Base-by-base conservation (phyloP, 2,797 vertebrate genomes). In the Myoxocephalus aenaeus region DNA sequence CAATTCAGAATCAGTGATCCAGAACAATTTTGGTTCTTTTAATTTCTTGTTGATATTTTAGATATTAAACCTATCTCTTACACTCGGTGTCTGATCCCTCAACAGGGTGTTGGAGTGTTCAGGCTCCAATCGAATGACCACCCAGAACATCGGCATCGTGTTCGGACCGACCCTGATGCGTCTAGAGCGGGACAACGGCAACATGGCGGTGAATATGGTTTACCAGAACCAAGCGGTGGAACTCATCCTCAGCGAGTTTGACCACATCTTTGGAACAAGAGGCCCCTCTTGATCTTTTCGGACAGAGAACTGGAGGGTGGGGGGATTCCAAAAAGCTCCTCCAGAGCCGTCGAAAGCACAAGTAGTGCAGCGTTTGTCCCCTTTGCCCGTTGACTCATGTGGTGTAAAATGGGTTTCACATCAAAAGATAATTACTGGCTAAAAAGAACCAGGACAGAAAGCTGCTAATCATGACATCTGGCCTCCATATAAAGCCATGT, bases 61-160 rank as follows among this genome's bases (percentile, higher is more conserved):
- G 6, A 22, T 22, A 0, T 51, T 38, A 36, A 80, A 56, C 18
- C 15, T 54, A 8, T 20, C 8, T 65, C 20, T 38, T 50, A 13
- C 27, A 2, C 29, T 25, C 32, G 63, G 18, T 22, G 25, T 79
- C 50, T 58, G 7, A 3, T 83, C 68, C 53, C 22, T 57, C 44
- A 42, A 58, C 92, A 98, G 97, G 66, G 97, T 98, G 86, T 93
- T 96, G 92, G 94, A 96, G 51, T 80, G 80, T 54, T 95, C 94
- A 0, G 92, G 96, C 56, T 40, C 53, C 73, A 98, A 98, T 90
- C 96, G 96, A 64, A 98, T 98, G 97, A 97, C 96, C 1, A 94
- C 96, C 11, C 97, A 98, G 90, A 98, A 98, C 93, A 95, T 98
- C 27, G 96, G 96, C 70, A 97, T 98, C 32, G 97, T 98, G 70